phyloP scores from a whole-genome alignment of 2,888 invertebrate genomes.

The Cremastinae sp. region DNA sequence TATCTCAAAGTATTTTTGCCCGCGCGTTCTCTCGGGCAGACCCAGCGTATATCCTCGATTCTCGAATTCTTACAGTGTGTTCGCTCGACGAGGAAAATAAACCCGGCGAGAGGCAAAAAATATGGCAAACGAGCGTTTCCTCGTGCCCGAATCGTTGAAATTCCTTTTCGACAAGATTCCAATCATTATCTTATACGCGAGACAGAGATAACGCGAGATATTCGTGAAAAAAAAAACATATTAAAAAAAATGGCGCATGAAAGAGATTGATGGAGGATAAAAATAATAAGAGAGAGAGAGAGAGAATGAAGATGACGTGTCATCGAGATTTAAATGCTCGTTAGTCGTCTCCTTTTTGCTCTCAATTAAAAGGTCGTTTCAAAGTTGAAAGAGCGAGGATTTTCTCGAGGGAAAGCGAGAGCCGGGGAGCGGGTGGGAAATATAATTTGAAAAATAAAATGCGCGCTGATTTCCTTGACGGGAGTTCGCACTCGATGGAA shows the following conservation, averaged over 20 bases:
- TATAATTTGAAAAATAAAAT: slow-evolving; percentile 41
- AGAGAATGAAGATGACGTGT: no score
- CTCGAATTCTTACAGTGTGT: no score
- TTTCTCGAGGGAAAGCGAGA: not conserved
- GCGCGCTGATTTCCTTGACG: slow-evolving; percentile 39
- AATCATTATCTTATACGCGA: no score
- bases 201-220: no score
- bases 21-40: no score
- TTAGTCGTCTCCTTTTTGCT: not conserved
- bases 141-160: no score
- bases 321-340: not conserved
- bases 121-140: no score
- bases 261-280: not conserved
- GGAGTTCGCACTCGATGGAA: slow-evolving; percentile 44
- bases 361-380: slow-evolving; percentile 7
- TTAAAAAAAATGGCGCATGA: not conserved
- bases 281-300: not conserved
- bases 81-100: no score
- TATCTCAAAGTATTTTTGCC: not conserved
- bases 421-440: slow-evolving; percentile 13
- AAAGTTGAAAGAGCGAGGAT: not conserved
- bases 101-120: no score
- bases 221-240: no score
- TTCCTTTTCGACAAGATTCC: no score
- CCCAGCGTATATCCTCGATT: no score